A percentile compares a stretch with the other conserved stretches of the same genome.
Evolutionary conservation across 37 sponge, comb jelly and placozoan genomes (phyloP).

Genomic region (Ianthella basta): DNA sequence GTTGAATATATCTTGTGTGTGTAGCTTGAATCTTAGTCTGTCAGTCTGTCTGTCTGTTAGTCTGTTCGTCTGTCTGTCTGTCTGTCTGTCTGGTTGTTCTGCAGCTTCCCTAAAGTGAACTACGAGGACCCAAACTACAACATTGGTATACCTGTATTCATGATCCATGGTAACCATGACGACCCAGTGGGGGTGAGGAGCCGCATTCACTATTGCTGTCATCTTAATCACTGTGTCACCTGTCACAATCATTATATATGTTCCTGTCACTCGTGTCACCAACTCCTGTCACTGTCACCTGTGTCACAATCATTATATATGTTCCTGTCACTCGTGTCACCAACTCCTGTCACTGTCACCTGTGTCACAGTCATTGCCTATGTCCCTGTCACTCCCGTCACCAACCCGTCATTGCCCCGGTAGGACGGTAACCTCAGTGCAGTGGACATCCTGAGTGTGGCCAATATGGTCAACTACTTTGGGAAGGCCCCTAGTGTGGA

Average conservation of each 20-base stretch:
- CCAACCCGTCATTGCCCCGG: neutral
- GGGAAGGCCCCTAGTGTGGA: conserved; percentile 84
- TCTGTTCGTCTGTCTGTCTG: no score
- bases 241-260: neutral
- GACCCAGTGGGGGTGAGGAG: conserved; percentile 90
- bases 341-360: neutral
- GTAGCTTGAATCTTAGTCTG: no score
- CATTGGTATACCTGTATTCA: conserved; percentile 90
- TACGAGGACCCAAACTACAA: conserved; percentile 99
- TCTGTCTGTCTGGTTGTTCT: neutral
- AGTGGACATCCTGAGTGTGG: conserved; percentile 82
- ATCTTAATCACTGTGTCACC: no score
- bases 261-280: neutral
- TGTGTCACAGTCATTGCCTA: neutral
- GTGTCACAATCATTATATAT: neutral
- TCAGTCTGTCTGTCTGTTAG: no score
- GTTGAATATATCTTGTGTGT: no score
- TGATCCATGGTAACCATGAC: conserved; percentile 99
- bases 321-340: neutral
- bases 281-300: neutral
- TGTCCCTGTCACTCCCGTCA: neutral
- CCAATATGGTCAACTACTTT: conserved; percentile 95
- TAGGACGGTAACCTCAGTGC: conserved; percentile 71
- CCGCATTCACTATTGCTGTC: no score
- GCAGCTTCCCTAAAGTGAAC: conserved; percentile 81